phyloP scores from a whole-genome alignment of 2,113 vertebrate species.

The Misgurnus mizolepis region DNA sequence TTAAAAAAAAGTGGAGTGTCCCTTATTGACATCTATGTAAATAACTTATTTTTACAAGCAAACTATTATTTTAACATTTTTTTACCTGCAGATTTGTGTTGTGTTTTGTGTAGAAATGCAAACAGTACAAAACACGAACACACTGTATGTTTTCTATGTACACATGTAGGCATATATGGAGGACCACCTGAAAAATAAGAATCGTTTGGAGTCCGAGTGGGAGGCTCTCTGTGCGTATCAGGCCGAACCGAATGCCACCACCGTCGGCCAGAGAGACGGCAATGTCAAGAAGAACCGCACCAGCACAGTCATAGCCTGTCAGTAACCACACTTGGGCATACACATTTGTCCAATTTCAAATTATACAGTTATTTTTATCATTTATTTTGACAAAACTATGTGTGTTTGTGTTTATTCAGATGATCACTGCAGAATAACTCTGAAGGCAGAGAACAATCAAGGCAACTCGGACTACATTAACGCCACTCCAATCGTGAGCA shows the following conservation, averaged over 20 bases:
- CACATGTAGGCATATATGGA: conserved; percentile 91
- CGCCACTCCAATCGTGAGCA: conserved; percentile 97
- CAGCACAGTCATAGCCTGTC: conserved; percentile 82
- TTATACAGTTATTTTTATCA: too few relatives aligned
- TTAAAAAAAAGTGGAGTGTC: too few relatives aligned
- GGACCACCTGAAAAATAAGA: conserved; percentile 93
- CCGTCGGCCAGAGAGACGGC: conserved; percentile 76
- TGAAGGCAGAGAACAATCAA: conserved; percentile 88
- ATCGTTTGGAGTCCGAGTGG: conserved; percentile 93
- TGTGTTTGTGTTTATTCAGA: conserved; percentile 71
- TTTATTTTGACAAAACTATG: not conserved
- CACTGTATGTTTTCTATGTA: conserved; percentile 1
- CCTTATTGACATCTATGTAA: too few relatives aligned
- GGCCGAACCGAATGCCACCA: conserved; percentile 83
- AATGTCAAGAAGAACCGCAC: conserved; percentile 87
- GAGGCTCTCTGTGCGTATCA: conserved; percentile 91
- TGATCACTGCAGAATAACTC: conserved; percentile 91
- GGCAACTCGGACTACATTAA: conserved; percentile 94
- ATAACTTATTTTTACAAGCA: too few relatives aligned
- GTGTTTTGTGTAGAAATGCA: not conserved
- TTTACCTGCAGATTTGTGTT: not conserved
- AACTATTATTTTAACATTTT: too few relatives aligned
- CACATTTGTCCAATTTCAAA: not conserved
- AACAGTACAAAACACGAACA: not conserved
- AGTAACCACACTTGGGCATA: conserved; percentile 50